Percentiles rank a stretch among this genome's conserved stretches.
Evolutionary conservation across 2,888 invertebrate species (phyloP).

Genomic region (Oligia strigilis): DNA sequence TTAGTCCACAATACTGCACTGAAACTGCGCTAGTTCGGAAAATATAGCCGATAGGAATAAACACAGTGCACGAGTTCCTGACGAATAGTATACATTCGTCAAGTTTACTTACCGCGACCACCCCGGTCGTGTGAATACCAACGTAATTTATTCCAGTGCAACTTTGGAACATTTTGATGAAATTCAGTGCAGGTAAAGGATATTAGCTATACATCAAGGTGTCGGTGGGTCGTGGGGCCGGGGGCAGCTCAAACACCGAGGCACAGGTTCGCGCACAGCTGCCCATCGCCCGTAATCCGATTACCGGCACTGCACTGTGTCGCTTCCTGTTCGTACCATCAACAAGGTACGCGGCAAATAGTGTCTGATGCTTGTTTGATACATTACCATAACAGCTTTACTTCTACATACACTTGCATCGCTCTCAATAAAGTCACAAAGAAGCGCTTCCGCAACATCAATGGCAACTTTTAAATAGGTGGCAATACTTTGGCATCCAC

Average conservation of each 20-base stretch:
- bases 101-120: constrained; percentile 63
- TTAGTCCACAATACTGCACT: constrained; percentile 37
- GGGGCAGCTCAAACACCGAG: constrained; percentile 60
- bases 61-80: constrained; percentile 46
- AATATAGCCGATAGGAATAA: constrained; percentile 53
- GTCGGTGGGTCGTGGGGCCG: constrained; percentile 48
- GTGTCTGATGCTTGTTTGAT: constrained; percentile 57
- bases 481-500: no score
- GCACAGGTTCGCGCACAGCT: constrained; percentile 70
- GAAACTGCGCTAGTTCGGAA: constrained; percentile 28
- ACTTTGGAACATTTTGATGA: constrained; percentile 66
- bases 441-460: not conserved
- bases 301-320: constrained; percentile 70
- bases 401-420: constrained; percentile 20
- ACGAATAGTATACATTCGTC: constrained; percentile 65
- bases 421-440: constrained; percentile 19
- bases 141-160: constrained; percentile 63
- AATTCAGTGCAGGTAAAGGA: constrained; percentile 71
- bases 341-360: constrained; percentile 62
- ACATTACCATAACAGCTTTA: constrained; percentile 58
- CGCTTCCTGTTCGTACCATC: constrained; percentile 57
- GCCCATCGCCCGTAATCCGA: constrained; percentile 74
- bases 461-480: not conserved
- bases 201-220: constrained; percentile 75
- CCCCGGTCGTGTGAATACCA: constrained; percentile 55